phyloP scores from a whole-genome alignment of 2,797 vertebrate genomes.

The Arnoldichthys spilopterus region DNA sequence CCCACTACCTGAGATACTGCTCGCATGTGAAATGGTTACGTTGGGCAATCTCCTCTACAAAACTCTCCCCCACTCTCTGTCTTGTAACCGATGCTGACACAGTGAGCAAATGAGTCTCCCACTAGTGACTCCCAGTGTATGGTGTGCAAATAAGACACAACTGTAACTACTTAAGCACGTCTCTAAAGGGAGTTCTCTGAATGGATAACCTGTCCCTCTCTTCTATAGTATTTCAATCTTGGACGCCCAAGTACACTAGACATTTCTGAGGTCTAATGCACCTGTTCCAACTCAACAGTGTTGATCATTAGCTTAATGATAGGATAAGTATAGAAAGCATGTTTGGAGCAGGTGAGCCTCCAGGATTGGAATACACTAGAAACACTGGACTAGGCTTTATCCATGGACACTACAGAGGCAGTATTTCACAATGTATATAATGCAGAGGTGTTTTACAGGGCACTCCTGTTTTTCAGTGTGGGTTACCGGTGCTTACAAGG shows the following conservation, averaged over 20 bases:
- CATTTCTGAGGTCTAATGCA: background rate
- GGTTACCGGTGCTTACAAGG: slow-evolving; percentile 55
- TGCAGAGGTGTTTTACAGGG: background rate
- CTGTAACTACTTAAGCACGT: too few species aligned
- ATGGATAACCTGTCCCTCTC: too few species aligned
- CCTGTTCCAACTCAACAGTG: background rate
- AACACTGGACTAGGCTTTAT: background rate
- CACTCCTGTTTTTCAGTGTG: slow-evolving; percentile 33
- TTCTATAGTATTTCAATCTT: too few species aligned
- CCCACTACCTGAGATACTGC: background rate
- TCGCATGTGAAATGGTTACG: too few species aligned
- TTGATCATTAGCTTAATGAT: background rate
- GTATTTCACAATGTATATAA: background rate
- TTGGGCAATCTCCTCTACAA: background rate
- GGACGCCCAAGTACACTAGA: background rate
- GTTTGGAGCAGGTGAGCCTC: background rate
- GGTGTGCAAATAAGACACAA: too few species aligned
- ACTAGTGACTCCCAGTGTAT: too few species aligned
- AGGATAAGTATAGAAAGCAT: background rate
- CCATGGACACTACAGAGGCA: background rate
- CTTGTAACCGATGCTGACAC: too few species aligned
- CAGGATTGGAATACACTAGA: background rate
- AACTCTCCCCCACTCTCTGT: too few species aligned
- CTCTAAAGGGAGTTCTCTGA: too few species aligned
- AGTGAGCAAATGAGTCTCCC: too few species aligned